Evolutionary conservation across 2,888 invertebrate genomes (phyloP).

Genomic region (Pterostichus madidus): DNA sequence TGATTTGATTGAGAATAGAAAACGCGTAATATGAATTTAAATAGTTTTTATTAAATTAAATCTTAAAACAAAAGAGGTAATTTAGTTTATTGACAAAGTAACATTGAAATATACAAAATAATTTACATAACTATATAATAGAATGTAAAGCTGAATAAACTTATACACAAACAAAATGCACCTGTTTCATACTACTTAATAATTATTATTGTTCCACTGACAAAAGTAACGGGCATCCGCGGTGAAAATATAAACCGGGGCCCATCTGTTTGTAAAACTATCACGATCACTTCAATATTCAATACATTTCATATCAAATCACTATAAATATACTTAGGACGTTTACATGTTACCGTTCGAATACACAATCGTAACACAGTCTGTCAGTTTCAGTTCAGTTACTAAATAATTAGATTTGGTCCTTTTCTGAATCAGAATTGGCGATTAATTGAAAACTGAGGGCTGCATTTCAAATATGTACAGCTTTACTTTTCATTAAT

Average conservation of each 20-base stretch:
- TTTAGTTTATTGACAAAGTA: constrained; percentile 56
- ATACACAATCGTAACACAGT: not conserved
- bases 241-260: not conserved
- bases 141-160: constrained; percentile 49
- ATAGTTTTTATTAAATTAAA: constrained; percentile 58
- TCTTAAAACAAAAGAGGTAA: constrained; percentile 62
- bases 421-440: not conserved
- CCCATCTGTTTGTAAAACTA: constrained; percentile 18
- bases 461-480: not conserved
- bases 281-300: constrained; percentile 37
- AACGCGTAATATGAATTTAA: not conserved
- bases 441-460: not conserved
- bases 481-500: not conserved
- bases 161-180: constrained; percentile 59
- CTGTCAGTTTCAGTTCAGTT: constrained; percentile 16
- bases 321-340: constrained; percentile 45
- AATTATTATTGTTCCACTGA: constrained; percentile 19
- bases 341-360: constrained; percentile 33
- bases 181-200: constrained; percentile 33
- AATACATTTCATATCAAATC: constrained; percentile 52
- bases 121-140: constrained; percentile 60
- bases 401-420: constrained; percentile 41
- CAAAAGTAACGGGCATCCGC: not conserved
- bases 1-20: no score
- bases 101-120: constrained; percentile 66